A percentile compares a stretch with the other conserved stretches of the same genome.
phyloP scores from a whole-genome alignment of 2,888 invertebrate genomes.

The Hydriomena furcata region DNA sequence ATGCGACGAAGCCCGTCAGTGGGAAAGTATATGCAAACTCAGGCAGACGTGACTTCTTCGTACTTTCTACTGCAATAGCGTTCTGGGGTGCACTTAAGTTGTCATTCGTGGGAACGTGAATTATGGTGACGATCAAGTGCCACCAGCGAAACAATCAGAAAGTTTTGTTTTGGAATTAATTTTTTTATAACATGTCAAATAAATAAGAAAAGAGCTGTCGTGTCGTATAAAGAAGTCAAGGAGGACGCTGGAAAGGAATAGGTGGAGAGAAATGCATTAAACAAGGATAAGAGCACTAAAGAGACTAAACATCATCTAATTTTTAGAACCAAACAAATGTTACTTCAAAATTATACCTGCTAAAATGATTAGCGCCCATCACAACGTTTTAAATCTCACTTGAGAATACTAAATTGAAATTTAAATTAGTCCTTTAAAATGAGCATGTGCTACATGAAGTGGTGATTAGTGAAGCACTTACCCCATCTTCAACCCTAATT shows the following conservation, averaged over 20 bases:
- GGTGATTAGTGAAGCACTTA: conserved; percentile 61
- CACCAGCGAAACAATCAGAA: conserved; percentile 60
- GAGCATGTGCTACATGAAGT: conserved; percentile 36
- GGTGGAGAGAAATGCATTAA: too few relatives aligned
- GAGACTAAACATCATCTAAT: too few relatives aligned
- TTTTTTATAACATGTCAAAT: too few relatives aligned
- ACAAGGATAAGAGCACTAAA: too few relatives aligned
- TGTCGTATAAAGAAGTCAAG: too few relatives aligned
- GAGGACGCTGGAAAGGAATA: too few relatives aligned
- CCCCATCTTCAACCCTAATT: conserved; percentile 58
- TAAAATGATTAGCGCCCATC: too few relatives aligned
- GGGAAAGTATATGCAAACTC: conserved; percentile 75
- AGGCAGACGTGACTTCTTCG: conserved; percentile 75
- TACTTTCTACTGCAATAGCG: conserved; percentile 74
- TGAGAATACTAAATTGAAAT: conserved; percentile 33
- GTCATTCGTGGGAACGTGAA: conserved; percentile 78
- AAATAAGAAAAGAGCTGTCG: too few relatives aligned
- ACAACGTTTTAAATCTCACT: neutral
- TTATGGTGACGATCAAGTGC: conserved; percentile 59
- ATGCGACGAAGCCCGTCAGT: conserved; percentile 68
- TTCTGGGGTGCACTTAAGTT: conserved; percentile 66
- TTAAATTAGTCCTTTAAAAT: conserved; percentile 66
- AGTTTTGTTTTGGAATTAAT: conserved; percentile 41
- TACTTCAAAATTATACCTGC: too few relatives aligned
- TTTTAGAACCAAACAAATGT: too few relatives aligned